These are phyloP conservation scores for Mellivora capensis DNA, from an alignment of 2,113 vertebrate species.

Conservation along the genomic window DNA sequence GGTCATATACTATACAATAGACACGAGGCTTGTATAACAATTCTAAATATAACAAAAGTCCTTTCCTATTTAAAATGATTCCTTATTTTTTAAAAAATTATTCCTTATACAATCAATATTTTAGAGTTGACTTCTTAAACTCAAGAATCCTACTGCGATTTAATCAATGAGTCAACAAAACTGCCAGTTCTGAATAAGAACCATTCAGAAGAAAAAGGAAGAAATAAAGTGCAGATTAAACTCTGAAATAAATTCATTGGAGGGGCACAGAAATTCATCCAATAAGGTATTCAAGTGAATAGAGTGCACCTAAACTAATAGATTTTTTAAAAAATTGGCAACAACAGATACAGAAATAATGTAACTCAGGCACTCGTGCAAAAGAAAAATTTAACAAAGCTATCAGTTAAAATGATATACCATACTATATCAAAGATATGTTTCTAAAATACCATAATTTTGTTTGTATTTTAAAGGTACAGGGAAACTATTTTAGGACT, in stretches of 20 bases:
- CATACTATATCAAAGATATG: not conserved
- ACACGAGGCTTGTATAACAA: not conserved
- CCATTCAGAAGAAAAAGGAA: not conserved
- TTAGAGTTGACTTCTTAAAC: not conserved
- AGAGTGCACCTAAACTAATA: not conserved
- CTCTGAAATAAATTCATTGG: not conserved
- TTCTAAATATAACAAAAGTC: not conserved
- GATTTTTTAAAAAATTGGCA: not conserved
- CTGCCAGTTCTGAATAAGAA: not conserved
- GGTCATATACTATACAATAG: not conserved
- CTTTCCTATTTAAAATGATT: slow-evolving; percentile 12
- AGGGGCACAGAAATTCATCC: not conserved
- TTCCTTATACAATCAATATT: not conserved
- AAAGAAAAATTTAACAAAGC: not conserved
- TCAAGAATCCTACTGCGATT: not conserved
- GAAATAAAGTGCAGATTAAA: not conserved
- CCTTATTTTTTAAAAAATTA: not conserved
- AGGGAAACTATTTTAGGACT: not conserved
- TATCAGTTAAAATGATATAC: not conserved
- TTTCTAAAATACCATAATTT: not conserved
- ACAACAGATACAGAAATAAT: not conserved
- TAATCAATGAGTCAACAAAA: not conserved
- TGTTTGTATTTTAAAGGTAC: not conserved
- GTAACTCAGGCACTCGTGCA: not conserved
- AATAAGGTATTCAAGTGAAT: not conserved